phyloP scores from a whole-genome alignment of 2,888 invertebrate species.

The Gortyna flavago region DNA sequence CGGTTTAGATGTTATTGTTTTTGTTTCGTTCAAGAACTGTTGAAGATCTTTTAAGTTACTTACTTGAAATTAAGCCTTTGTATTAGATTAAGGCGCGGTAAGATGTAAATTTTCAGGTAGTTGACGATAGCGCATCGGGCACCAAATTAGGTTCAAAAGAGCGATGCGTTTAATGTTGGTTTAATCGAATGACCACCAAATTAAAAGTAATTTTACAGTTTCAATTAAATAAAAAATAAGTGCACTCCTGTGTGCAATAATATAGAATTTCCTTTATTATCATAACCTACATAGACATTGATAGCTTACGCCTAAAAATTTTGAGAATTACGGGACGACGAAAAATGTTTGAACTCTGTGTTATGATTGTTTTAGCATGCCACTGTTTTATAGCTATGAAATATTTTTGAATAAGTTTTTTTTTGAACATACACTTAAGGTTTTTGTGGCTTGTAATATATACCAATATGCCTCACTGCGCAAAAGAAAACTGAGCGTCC shows the following conservation, averaged over 20 bases:
- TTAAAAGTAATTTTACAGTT: background rate
- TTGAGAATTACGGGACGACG: too few species aligned
- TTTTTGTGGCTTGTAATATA: too few species aligned
- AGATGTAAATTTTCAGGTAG: background rate
- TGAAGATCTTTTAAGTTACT: constrained; percentile 26
- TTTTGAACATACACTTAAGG: too few species aligned
- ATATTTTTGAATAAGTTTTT: too few species aligned
- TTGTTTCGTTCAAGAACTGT: constrained; percentile 16
- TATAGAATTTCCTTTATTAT: background rate
- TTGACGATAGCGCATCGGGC: background rate
- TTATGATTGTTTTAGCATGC: too few species aligned
- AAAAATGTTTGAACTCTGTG: too few species aligned
- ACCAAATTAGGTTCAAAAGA: background rate
- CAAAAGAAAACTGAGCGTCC: too few species aligned
- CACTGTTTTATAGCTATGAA: too few species aligned
- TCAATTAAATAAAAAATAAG: background rate
- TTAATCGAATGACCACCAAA: too few species aligned
- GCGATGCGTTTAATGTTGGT: background rate
- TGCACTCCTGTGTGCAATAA: background rate
- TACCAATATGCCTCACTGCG: too few species aligned
- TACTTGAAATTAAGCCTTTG: background rate
- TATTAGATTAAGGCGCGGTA: background rate
- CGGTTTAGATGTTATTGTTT: constrained; percentile 33
- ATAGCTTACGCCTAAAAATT: too few species aligned
- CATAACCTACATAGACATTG: too few species aligned